A percentile compares a stretch with the other conserved stretches of the same genome.
Conservation (phyloP, 2,888 invertebrate genomes). For the Fragum whitleyi region DNA sequence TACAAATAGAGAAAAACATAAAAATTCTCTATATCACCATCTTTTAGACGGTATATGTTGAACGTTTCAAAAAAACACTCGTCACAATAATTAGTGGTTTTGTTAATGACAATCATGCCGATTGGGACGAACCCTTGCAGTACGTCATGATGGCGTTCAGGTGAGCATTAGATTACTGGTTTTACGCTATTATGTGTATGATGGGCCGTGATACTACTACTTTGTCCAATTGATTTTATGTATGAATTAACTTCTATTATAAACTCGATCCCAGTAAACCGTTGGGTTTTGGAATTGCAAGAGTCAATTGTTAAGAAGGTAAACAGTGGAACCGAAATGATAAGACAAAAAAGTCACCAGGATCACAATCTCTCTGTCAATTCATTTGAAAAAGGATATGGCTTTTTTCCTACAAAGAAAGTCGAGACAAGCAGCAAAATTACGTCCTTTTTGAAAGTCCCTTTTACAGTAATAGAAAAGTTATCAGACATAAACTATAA, state of each 20-base stretch:
- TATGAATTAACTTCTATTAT: conserved; percentile 25
- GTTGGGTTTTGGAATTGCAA: conserved; percentile 41
- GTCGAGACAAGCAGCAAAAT: conserved; percentile 28
- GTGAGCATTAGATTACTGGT: conserved; percentile 37
- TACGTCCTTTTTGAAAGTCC: conserved; percentile 32
- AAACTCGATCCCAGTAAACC: conserved; percentile 22
- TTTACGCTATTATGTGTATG: conserved; percentile 36
- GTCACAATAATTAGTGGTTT: too few species aligned
- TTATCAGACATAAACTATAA: conserved; percentile 33
- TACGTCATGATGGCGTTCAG: conserved; percentile 41
- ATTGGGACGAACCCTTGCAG: conserved; percentile 32
- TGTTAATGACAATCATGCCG: too few species aligned
- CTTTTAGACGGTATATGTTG: too few species aligned
- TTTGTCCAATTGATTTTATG: conserved; percentile 34
- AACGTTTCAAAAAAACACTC: too few species aligned
- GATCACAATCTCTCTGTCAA: conserved; percentile 31
- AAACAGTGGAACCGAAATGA: conserved; percentile 16
- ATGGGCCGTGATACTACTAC: conserved; percentile 31
- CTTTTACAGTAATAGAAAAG: conserved; percentile 33
- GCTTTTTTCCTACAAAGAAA: conserved; percentile 33
- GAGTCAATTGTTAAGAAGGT: conserved; percentile 15
- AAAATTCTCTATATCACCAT: conserved; percentile 23
- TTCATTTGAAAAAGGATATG: conserved; percentile 29
- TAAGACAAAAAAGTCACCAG: conserved; percentile 37
- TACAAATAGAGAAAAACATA: conserved; percentile 19